Evolutionary conservation across 2,113 vertebrate genomes (phyloP).

Genomic region (Salvelinus sp.): DNA sequence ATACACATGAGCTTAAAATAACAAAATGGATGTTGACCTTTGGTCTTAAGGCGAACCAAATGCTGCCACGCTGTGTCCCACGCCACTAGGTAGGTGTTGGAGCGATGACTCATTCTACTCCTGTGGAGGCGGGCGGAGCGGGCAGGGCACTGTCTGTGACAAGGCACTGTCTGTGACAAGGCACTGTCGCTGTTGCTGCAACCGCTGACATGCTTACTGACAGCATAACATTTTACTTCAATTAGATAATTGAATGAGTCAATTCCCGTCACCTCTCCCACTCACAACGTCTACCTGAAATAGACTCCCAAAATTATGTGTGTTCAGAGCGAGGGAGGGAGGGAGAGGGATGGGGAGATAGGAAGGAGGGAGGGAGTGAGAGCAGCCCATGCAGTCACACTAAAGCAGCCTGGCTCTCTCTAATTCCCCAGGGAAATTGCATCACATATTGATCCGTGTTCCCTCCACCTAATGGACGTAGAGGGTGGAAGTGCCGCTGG

Average conservation of each 20-base stretch:
- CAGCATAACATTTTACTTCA: slow-evolving; percentile 27
- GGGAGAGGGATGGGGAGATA: not conserved
- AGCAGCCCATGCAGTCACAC: slow-evolving; percentile 34
- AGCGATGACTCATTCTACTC: slow-evolving; percentile 61
- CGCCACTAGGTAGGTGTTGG: slow-evolving; percentile 40
- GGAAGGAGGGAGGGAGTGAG: slow-evolving; percentile 8
- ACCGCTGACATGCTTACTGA: slow-evolving; percentile 40
- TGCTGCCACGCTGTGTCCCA: slow-evolving; percentile 52
- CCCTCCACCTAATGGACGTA: slow-evolving; percentile 62
- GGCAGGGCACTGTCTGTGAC: slow-evolving; percentile 47
- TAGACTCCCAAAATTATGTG: slow-evolving; percentile 25
- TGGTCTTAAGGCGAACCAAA: slow-evolving; percentile 46
- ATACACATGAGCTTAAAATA: slow-evolving; percentile 21
- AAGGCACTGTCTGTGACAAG: not conserved
- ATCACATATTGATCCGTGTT: slow-evolving; percentile 66
- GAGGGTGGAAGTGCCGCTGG: slow-evolving; percentile 57
- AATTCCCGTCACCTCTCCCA: slow-evolving; percentile 22
- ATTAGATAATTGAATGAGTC: slow-evolving; percentile 48
- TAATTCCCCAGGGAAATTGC: slow-evolving; percentile 61
- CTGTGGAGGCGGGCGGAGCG: not conserved
- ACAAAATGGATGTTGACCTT: slow-evolving; percentile 60
- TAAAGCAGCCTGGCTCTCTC: slow-evolving; percentile 33
- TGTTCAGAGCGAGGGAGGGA: not conserved
- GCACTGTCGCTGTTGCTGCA: slow-evolving; percentile 35
- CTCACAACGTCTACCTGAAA: slow-evolving; percentile 31